phyloP scores from a whole-genome alignment of 2,113 vertebrate genomes.

The Actenoides hombroni region DNA sequence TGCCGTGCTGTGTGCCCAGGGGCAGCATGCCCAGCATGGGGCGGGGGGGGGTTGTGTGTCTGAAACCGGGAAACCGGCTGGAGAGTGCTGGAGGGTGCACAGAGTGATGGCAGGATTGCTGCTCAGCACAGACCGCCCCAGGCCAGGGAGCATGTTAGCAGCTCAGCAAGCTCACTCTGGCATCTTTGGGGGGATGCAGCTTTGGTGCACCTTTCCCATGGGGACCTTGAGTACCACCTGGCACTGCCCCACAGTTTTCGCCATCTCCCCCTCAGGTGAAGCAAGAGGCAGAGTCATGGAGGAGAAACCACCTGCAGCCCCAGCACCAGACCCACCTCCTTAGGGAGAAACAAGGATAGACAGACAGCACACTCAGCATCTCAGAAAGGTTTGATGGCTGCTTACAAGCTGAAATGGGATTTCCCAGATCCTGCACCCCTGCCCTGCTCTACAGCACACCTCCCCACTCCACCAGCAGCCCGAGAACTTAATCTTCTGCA shows the following conservation, averaged over 20 bases:
- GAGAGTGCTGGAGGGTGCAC: not conserved
- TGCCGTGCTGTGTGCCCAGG: not conserved
- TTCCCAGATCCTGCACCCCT: not conserved
- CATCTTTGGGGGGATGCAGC: not conserved
- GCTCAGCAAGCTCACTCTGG: not conserved
- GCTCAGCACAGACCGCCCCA: not conserved
- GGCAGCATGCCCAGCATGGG: fast-evolving
- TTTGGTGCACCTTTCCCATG: not conserved
- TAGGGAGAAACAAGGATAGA: not conserved
- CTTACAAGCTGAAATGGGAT: not conserved
- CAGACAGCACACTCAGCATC: not conserved
- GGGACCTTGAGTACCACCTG: not conserved
- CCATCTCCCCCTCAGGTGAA: not conserved
- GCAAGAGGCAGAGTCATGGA: not conserved
- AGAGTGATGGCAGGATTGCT: not conserved
- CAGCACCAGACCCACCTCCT: not conserved
- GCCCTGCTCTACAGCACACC: not conserved
- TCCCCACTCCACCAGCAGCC: not conserved
- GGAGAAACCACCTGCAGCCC: not conserved
- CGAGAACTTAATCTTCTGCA: not conserved
- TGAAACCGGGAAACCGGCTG: not conserved
- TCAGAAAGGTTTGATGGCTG: not conserved
- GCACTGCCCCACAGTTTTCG: not conserved
- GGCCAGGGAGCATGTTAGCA: not conserved
- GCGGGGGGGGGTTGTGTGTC: not conserved